These are phyloP conservation scores for Cryptotis parvus DNA, from an alignment of 2,113 vertebrate genomes.

Conservation along the genomic window DNA sequence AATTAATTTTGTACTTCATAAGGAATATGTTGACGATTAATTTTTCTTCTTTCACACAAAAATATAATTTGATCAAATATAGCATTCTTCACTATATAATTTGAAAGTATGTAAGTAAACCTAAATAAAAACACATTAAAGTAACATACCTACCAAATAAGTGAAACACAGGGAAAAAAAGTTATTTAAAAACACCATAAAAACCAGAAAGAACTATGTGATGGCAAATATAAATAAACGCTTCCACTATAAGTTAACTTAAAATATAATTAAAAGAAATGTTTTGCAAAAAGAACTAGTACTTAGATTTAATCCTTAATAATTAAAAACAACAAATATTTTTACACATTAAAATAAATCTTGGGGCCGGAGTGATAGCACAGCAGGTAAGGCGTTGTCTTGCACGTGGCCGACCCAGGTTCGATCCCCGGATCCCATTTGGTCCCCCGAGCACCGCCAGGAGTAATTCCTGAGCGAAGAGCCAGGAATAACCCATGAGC, in stretches of 20 bases:
- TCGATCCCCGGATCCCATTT: too few relatives aligned
- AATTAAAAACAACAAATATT: too few relatives aligned
- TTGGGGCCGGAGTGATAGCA: too few relatives aligned
- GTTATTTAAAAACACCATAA: neutral
- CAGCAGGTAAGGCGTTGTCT: too few relatives aligned
- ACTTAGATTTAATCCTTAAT: neutral
- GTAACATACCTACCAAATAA: constrained; percentile 26
- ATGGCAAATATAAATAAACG: neutral
- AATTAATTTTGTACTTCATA: constrained; percentile 13
- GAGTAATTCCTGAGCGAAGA: too few relatives aligned
- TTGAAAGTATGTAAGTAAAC: neutral
- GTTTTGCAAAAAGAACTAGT: neutral
- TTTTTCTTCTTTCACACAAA: constrained; percentile 27
- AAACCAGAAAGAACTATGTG: constrained; percentile 29
- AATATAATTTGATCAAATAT: neutral
- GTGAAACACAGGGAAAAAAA: neutral
- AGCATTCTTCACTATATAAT: neutral
- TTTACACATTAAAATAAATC: too few relatives aligned
- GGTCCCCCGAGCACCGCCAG: too few relatives aligned
- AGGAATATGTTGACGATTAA: neutral
- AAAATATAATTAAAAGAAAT: neutral
- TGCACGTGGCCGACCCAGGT: too few relatives aligned
- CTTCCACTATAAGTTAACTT: neutral
- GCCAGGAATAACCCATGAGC: too few relatives aligned
- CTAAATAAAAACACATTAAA: constrained; percentile 12